Evolutionary conservation across 1,140 invertebrate species (phyloP).

Genomic region (Dryas iulia): DNA sequence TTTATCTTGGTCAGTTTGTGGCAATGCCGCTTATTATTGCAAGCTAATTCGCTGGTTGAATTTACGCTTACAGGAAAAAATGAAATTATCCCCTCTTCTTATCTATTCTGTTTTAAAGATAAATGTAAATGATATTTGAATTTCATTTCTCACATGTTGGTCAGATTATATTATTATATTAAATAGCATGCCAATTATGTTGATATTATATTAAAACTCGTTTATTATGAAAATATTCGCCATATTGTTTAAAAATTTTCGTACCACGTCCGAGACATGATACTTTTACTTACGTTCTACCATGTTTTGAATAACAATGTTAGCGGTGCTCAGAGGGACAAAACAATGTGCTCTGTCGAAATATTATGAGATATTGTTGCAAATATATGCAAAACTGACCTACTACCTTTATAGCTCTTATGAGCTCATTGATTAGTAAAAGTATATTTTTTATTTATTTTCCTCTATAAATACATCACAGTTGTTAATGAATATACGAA

Average conservation of each 20-base stretch:
- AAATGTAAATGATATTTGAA: no score
- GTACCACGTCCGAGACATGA: slow-evolving; percentile 6
- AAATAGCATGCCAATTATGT: neutral
- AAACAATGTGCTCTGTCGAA: slow-evolving; percentile 15
- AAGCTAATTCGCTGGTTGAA: neutral
- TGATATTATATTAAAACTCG: neutral
- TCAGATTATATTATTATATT: no score
- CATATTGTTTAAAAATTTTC: slow-evolving; percentile 18
- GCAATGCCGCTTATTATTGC: no score
- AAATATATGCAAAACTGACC: neutral
- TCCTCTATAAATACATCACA: no score
- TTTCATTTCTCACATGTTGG: no score
- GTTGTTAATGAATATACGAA: no score
- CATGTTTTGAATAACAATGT: slow-evolving; percentile 22
- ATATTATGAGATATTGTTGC: slow-evolving; percentile 3
- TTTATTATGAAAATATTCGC: slow-evolving; percentile 11
- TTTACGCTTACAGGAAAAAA: neutral
- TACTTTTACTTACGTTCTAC: slow-evolving; percentile 26
- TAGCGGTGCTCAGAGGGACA: slow-evolving; percentile 3
- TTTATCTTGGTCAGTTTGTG: no score
- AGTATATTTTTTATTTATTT: no score
- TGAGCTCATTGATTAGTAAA: neutral
- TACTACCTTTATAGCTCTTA: neutral
- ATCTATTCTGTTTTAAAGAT: neutral
- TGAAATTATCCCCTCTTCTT: neutral